These are phyloP conservation scores for Coptotermes formosanus DNA, from an alignment of 1,140 invertebrate species.

Conservation along the genomic window DNA sequence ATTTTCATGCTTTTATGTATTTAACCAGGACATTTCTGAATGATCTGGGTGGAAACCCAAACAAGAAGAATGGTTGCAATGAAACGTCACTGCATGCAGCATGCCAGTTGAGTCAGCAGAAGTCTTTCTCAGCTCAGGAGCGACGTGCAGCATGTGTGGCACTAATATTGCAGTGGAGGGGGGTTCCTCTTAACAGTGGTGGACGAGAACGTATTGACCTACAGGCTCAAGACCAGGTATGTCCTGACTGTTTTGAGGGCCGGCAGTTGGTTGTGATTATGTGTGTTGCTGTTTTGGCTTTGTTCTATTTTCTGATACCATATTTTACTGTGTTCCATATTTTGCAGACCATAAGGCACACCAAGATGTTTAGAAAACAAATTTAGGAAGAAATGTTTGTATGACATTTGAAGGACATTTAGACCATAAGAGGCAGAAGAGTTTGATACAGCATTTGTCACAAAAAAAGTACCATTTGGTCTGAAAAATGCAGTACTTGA, in stretches of 20 bases:
- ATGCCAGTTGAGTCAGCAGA: conserved; percentile 55
- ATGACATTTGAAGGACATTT: too few relatives aligned
- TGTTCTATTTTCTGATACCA: too few relatives aligned
- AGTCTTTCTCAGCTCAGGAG: conserved; percentile 57
- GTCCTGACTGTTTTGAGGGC: not conserved
- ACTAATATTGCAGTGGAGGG: conserved; percentile 63
- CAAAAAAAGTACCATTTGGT: too few relatives aligned
- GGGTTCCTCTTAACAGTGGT: conserved; percentile 53
- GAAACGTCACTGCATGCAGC: conserved; percentile 65
- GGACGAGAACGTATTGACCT: conserved; percentile 60
- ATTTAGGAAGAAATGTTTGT: too few relatives aligned
- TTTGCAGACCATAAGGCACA: too few relatives aligned
- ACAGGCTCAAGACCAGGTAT: conserved; percentile 60
- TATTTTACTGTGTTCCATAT: too few relatives aligned
- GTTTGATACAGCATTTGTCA: too few relatives aligned
- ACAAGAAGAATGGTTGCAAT: conserved; percentile 65
- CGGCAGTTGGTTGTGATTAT: not conserved
- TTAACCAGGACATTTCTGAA: conserved; percentile 61
- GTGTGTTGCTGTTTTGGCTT: too few relatives aligned
- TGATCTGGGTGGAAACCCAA: conserved; percentile 66
- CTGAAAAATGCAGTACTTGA: not conserved
- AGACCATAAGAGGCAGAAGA: too few relatives aligned
- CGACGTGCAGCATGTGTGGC: conserved; percentile 59
- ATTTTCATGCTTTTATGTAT: too few relatives aligned
- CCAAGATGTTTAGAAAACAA: too few relatives aligned